These are phyloP conservation scores for Tiaroga cobitis DNA, from an alignment of 2,797 vertebrate species.

Conservation along the genomic window DNA sequence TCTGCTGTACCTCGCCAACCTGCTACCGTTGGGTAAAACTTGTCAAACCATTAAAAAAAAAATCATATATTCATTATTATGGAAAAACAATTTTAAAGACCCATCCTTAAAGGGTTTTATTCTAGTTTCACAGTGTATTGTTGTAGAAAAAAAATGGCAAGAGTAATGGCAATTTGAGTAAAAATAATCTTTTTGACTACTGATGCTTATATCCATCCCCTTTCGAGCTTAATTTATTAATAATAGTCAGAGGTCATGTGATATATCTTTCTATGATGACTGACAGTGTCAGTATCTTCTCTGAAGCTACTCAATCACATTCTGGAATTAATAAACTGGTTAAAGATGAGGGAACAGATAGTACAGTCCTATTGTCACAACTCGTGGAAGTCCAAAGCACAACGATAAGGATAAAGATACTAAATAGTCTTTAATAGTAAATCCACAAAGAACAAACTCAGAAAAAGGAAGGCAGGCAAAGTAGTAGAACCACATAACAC, in stretches of 20 bases:
- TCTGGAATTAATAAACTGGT: neutral
- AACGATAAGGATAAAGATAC: too few relatives aligned
- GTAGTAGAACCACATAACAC: too few relatives aligned
- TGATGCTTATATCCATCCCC: neutral
- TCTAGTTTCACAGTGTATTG: neutral
- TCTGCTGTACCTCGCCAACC: neutral
- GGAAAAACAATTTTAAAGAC: neutral
- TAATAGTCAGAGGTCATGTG: slow-evolving; percentile 19
- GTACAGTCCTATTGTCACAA: neutral
- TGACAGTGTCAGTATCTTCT: neutral
- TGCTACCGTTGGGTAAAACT: too few relatives aligned
- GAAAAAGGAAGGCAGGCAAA: too few relatives aligned
- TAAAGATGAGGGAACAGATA: neutral
- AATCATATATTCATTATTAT: neutral
- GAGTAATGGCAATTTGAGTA: neutral
- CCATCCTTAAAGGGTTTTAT: neutral
- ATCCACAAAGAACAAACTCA: too few relatives aligned
- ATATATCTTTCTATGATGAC: neutral
- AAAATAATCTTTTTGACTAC: neutral
- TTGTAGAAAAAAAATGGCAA: neutral
- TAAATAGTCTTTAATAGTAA: too few relatives aligned
- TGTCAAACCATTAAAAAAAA: neutral
- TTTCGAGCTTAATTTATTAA: neutral
- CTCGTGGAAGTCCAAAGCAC: too few relatives aligned
- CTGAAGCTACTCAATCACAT: neutral